Base-by-base conservation (phyloP, 1,140 invertebrate species). In the Philotrypesis tridentata region DNA sequence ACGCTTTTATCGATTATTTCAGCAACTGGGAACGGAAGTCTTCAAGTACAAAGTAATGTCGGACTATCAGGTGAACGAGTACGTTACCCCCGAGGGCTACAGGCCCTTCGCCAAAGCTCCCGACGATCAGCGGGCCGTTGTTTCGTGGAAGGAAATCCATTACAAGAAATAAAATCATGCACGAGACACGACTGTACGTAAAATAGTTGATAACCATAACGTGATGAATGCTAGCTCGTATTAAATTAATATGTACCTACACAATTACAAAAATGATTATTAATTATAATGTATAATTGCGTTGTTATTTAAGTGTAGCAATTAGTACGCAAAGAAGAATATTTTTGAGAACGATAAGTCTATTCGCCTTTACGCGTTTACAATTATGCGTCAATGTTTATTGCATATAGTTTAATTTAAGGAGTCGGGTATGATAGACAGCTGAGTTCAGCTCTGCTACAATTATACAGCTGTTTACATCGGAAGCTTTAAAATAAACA, bases 61-160 rank as follows among this genome's bases (percentile, higher is more conserved):
- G 37, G 95, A 96, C 87, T 97, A 95, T 87, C 96, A 96, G 93
- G 94, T 97, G 8, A 97, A 97, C 86, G 92, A 95, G 86, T 97
- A 95, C 87, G 91, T 95, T 0, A 94, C 95, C 65, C 88, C 93
- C 1, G 95, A 96, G 87, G 95, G 95, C n/a, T 93, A 92, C 1
- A 93, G 93, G 87, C 95, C 95, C 12, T 97, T 97, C 86, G 93
- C 92, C 0, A 90, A 94, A 83, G 96, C 96, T 5, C 94, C 95
- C 0, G 95, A 96, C 85, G 92, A 93, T 76, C 95, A 96, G 91
- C 90, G 94, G 86, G 95, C 94, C 14, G 90, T 96, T 78, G 95
- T 95, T 17, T 95, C 95, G 73, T 97, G 96, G 94, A 97, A 96
- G 92, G 37, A 65, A 79, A 83, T 83, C 21, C 17, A n/a, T 55